A percentile compares a stretch with the other conserved stretches of the same genome.
These are phyloP conservation scores for Gorsachius goisagi DNA, from an alignment of 2,113 vertebrate genomes.

Conservation along the genomic window DNA sequence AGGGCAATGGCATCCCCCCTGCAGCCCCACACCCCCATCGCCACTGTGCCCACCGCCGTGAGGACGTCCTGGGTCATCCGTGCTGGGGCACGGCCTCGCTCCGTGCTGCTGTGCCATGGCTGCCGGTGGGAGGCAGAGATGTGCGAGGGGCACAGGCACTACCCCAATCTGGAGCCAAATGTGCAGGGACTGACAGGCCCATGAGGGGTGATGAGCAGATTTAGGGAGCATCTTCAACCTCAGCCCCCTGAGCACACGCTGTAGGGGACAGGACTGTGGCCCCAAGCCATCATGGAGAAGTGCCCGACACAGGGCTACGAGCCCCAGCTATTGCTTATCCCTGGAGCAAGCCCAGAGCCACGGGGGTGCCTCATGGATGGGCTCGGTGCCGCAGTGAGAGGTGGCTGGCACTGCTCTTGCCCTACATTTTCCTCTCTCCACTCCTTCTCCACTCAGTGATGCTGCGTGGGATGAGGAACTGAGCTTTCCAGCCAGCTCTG, in stretches of 20 bases:
- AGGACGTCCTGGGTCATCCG: background rate
- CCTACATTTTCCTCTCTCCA: background rate
- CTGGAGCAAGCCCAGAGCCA: background rate
- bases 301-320: background rate
- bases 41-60: too few relatives aligned
- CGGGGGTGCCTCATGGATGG: background rate
- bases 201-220: background rate
- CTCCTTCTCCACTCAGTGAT: background rate
- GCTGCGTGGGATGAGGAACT: background rate
- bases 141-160: background rate
- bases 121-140: background rate
- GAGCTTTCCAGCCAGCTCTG: background rate
- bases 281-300: background rate
- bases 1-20: fast-evolving
- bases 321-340: background rate
- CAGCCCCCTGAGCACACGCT: background rate
- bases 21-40: too few relatives aligned
- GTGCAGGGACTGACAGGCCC: background rate
- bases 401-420: background rate
- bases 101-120: background rate
- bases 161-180: background rate
- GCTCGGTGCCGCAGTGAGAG: background rate
- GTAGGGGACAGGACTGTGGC: background rate
- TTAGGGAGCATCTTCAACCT: background rate
- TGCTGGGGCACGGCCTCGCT: fast-evolving